Evolutionary conservation across 2,797 vertebrate species (phyloP).

Genomic region (Fistularia tabacaria): DNA sequence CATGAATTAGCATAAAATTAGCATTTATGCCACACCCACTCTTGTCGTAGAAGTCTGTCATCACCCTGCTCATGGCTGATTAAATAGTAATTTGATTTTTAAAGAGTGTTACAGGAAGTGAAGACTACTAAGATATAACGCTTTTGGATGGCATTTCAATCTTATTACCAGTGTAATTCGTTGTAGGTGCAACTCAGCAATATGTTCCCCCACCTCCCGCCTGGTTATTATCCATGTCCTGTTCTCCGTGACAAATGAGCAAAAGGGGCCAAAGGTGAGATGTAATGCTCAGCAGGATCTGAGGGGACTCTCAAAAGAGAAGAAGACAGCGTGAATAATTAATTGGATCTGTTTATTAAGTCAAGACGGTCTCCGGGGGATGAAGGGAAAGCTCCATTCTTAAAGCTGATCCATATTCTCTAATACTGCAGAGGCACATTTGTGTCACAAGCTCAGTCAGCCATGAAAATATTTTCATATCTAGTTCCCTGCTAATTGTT

Average conservation of each 20-base stretch:
- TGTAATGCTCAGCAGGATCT: conserved; percentile 26
- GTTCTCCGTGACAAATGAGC: conserved; percentile 29
- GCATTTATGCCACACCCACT: conserved; percentile 3
- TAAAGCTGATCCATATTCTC: conserved; percentile 38
- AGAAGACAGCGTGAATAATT: conserved; percentile 59
- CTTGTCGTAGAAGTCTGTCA: conserved; percentile 18
- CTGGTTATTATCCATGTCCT: conserved; percentile 13
- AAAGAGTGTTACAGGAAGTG: conserved; percentile 4
- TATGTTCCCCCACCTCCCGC: conserved; percentile 13
- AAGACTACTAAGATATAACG: conserved; percentile 22
- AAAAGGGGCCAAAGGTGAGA: conserved; percentile 42
- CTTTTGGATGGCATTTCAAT: conserved; percentile 52
- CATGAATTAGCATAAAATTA: conserved; percentile 14
- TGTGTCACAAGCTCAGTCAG: conserved; percentile 58
- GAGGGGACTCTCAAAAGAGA: conserved; percentile 35
- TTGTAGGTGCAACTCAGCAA: conserved; percentile 11
- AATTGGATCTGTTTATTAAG: conserved; percentile 64
- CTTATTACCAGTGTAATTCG: conserved; percentile 32
- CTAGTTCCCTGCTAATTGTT: too few relatives aligned
- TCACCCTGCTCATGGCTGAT: conserved; percentile 14
- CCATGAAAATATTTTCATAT: conserved; percentile 25
- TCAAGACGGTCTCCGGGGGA: conserved; percentile 47
- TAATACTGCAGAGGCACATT: conserved; percentile 46
- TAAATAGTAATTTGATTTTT: conserved; percentile 17
- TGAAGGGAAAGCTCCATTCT: conserved; percentile 24